phyloP scores from a whole-genome alignment of 2,888 invertebrate species.

The Drosophila macrothrix region DNA sequence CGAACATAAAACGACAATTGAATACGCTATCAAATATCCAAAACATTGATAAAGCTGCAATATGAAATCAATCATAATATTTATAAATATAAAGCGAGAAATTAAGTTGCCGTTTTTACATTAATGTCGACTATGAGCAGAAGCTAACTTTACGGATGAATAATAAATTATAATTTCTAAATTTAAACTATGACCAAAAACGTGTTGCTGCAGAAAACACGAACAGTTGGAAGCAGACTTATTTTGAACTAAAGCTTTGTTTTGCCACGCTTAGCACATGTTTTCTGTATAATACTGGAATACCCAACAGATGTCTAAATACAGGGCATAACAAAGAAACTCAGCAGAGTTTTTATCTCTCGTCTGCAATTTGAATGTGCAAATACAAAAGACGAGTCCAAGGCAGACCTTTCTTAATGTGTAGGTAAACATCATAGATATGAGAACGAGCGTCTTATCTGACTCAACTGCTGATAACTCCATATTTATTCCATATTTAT shows the following conservation, averaged over 20 bases:
- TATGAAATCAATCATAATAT: neutral
- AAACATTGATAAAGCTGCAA: neutral
- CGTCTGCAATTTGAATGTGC: conserved; percentile 49
- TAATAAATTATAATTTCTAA: neutral
- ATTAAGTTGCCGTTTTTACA: neutral
- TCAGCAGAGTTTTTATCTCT: conserved; percentile 15
- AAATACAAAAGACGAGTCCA: conserved; percentile 53
- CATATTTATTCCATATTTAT: conserved; percentile 5
- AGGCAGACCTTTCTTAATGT: conserved; percentile 45
- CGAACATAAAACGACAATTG: neutral
- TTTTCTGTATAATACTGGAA: neutral
- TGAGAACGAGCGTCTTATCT: conserved; percentile 35
- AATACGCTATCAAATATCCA: conserved; percentile 18
- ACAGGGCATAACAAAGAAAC: conserved; percentile 10
- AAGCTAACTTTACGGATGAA: neutral
- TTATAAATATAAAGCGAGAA: too few relatives aligned
- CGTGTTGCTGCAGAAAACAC: neutral
- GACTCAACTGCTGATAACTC: conserved; percentile 18
- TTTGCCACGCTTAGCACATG: neutral
- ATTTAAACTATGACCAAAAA: neutral
- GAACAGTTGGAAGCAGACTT: neutral
- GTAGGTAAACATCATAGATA: conserved; percentile 14
- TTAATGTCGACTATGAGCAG: neutral
- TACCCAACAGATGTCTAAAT: neutral
- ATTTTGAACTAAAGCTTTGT: neutral